Conservation (phyloP, 2,888 invertebrate species). For the Mimumesa dahlbomi region DNA sequence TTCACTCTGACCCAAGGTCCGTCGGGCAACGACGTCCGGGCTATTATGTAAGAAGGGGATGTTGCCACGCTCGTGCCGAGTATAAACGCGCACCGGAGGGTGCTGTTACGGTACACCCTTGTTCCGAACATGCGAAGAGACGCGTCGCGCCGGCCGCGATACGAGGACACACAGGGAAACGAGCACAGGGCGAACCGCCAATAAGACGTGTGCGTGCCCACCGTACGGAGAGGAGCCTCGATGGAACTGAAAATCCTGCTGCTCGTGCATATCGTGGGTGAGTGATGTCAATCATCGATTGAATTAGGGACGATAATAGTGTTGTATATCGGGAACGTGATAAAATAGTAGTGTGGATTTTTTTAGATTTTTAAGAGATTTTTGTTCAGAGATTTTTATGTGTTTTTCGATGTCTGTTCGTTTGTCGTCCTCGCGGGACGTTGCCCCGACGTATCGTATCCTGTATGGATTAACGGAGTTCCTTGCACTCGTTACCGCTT, state of each 20-base stretch:
- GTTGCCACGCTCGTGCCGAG: slow-evolving; percentile 16
- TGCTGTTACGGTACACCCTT: slow-evolving; percentile 27
- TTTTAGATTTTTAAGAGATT: no score
- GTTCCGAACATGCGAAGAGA: slow-evolving; percentile 61
- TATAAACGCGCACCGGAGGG: slow-evolving; percentile 26
- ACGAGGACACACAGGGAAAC: slow-evolving; percentile 29
- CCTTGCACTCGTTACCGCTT: slow-evolving; percentile 19
- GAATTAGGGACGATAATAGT: no score
- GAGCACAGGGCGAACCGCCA: slow-evolving; percentile 20
- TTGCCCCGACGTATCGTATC: slow-evolving; percentile 38
- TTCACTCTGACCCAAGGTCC: slow-evolving; percentile 5
- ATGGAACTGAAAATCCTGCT: slow-evolving; percentile 74
- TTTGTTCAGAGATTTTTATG: no score
- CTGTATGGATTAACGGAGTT: slow-evolving; percentile 41
- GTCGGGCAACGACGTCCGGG: slow-evolving; percentile 13
- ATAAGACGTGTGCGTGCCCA: slow-evolving; percentile 24
- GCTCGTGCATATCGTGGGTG: slow-evolving; percentile 65
- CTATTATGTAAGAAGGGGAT: slow-evolving; percentile 61
- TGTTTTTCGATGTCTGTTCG: background rate
- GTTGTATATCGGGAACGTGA: no score
- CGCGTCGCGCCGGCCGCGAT: slow-evolving; percentile 53
- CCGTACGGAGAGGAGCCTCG: slow-evolving; percentile 53
- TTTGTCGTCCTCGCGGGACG: slow-evolving; percentile 23
- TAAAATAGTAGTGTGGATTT: no score
- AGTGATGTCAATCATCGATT: no score